Percentiles rank a stretch among this genome's conserved stretches.
Evolutionary conservation across 1,140 invertebrate genomes (phyloP).

Genomic region (Drosophila biarmipes): DNA sequence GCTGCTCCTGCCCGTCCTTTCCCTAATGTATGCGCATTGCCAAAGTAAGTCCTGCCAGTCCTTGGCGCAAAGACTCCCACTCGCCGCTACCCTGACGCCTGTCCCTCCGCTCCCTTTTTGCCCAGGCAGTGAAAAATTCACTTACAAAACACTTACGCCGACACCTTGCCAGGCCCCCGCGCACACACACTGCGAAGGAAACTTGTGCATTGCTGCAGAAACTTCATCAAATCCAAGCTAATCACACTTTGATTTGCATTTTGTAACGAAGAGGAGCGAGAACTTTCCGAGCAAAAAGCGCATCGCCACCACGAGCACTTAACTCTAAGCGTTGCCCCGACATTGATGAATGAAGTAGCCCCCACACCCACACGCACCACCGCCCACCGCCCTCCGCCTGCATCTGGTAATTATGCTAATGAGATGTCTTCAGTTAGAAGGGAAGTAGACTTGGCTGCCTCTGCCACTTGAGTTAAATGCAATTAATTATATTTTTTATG

Average conservation of each 20-base stretch:
- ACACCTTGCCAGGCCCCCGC: constrained; percentile 59
- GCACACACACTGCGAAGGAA: constrained; percentile 33
- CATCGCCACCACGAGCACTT: constrained; percentile 67
- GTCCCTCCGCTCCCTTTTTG: constrained; percentile 36
- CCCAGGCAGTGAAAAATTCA: constrained; percentile 61
- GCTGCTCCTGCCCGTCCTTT: neutral
- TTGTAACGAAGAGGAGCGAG: constrained; percentile 56
- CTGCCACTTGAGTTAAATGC: constrained; percentile 75
- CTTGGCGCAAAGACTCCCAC: constrained; percentile 7
- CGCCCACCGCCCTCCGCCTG: constrained; percentile 3
- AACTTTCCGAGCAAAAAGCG: constrained; percentile 63
- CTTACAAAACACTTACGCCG: constrained; percentile 74
- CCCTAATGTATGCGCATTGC: constrained; percentile 63
- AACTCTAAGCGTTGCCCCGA: constrained; percentile 68
- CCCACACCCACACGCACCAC: neutral
- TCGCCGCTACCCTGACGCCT: constrained; percentile 8
- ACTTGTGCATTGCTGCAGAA: constrained; percentile 78
- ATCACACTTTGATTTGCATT: constrained; percentile 83
- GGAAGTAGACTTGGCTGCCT: constrained; percentile 71
- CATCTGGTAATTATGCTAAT: constrained; percentile 80
- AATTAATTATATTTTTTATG: constrained; percentile 78
- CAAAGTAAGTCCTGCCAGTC: constrained; percentile 45
- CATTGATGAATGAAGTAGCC: constrained; percentile 75
- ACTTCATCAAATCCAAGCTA: constrained; percentile 80
- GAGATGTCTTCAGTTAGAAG: constrained; percentile 63